Conservation (phyloP, 2,888 invertebrate species). For the Lordiphosa andalusiaca region DNA sequence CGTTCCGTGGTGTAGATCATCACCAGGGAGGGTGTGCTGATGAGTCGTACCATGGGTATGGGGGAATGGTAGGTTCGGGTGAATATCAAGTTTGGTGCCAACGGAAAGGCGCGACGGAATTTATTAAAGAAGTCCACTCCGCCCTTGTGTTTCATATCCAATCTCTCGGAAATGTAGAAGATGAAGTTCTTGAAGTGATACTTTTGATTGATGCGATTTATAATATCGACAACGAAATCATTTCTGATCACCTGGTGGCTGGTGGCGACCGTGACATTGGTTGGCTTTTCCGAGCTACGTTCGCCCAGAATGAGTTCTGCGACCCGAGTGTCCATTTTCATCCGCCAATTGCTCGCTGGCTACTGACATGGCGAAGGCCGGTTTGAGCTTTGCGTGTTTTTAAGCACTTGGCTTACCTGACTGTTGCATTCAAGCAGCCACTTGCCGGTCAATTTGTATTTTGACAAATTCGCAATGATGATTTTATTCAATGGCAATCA, state of each 20-base stretch:
- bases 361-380: conserved; percentile 42
- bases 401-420: not conserved
- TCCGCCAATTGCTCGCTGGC: conserved; percentile 25
- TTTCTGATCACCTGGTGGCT: conserved; percentile 37
- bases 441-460: not conserved
- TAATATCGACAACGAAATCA: conserved; percentile 49
- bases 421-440: not conserved
- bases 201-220: conserved; percentile 43
- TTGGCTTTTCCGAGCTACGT: not conserved
- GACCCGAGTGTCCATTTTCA: conserved; percentile 38
- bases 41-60: conserved; percentile 41
- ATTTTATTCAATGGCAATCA: conserved; percentile 36
- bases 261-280: not conserved
- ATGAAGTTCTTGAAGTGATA: conserved; percentile 64
- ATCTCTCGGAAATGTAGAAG: conserved; percentile 65
- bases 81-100: conserved; percentile 50
- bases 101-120: conserved; percentile 53
- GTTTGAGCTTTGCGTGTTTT: conserved; percentile 10
- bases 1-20: conserved; percentile 61
- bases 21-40: conserved; percentile 64
- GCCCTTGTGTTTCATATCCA: conserved; percentile 37
- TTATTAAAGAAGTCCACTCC: conserved; percentile 46
- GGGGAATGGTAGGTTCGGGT: conserved; percentile 20
- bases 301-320: conserved; percentile 43
- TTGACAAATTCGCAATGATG: conserved; percentile 13